phyloP scores from a whole-genome alignment of 1,140 invertebrate genomes.

The Trialeurodes vaporariorum region DNA sequence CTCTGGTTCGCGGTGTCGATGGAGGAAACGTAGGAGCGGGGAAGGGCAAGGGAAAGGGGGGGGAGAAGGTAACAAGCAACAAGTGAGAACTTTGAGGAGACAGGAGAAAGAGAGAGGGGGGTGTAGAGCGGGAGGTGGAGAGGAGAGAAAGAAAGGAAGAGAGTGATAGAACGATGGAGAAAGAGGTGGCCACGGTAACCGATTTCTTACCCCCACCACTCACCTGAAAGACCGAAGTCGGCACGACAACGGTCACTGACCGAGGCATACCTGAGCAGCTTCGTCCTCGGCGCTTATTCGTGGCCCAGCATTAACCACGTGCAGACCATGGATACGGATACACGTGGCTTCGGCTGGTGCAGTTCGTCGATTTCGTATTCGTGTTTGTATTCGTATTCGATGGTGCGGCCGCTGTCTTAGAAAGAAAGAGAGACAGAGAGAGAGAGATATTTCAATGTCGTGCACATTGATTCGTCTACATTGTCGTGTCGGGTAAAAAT shows the following conservation, averaged over 20 bases:
- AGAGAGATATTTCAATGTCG: no score
- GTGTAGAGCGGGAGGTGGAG: not conserved
- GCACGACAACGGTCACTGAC: not conserved
- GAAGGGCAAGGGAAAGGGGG: not conserved
- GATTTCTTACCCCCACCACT: not conserved
- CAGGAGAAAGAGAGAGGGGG: not conserved
- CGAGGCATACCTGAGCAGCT: not conserved
- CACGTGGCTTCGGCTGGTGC: not conserved
- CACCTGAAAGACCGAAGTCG: not conserved
- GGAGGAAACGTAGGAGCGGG: no score
- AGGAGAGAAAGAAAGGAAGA: not conserved
- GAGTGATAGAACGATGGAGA: no score
- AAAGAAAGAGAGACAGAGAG: no score
- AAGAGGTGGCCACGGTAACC: no score
- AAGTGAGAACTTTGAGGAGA: no score
- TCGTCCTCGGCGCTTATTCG: not conserved
- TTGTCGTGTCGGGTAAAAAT: no score
- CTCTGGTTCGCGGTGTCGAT: no score
- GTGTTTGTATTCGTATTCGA: no score
- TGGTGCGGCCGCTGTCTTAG: no score
- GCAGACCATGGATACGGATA: not conserved
- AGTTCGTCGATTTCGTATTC: not conserved
- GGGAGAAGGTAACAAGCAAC: no score
- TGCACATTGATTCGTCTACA: no score
- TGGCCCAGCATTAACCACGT: not conserved